A percentile compares a stretch with the other conserved stretches of the same genome.
Conservation (phyloP, 2,888 invertebrate genomes). For the Pherbina coryleti region DNA sequence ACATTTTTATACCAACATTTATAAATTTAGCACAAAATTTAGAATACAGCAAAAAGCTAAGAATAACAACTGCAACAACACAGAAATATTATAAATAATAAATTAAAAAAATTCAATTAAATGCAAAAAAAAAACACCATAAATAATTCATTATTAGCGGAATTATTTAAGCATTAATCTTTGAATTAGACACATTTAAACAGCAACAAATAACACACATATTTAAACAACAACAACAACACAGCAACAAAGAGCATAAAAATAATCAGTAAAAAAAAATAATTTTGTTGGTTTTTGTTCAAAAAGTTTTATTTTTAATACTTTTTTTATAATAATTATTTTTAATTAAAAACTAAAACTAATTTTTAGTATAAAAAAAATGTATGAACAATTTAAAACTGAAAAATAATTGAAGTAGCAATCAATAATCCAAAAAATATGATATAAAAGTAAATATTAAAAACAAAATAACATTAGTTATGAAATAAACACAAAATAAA, state of each 20-base stretch:
- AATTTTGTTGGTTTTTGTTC: conserved; percentile 43
- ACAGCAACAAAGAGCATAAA: conserved; percentile 14
- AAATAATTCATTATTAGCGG: not conserved
- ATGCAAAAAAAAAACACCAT: not conserved
- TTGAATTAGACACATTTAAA: not conserved
- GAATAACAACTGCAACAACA: conserved; percentile 8
- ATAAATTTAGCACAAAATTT: conserved; percentile 4
- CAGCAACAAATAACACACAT: not conserved
- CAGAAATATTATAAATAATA: conserved; percentile 8
- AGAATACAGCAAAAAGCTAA: not conserved
- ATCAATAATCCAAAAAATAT: not conserved
- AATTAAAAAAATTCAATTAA: not conserved
- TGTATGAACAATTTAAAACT: conserved; percentile 48
- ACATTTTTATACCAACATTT: conserved; percentile 19
- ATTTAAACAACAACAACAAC: not conserved
- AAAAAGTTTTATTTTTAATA: conserved; percentile 47
- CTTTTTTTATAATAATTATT: conserved; percentile 42
- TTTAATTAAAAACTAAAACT: conserved; percentile 23
- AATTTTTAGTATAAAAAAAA: conserved; percentile 45
- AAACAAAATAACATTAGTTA: too few species aligned
- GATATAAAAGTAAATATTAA: not conserved
- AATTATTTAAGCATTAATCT: not conserved
- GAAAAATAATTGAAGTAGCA: not conserved
- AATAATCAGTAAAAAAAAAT: conserved; percentile 22
- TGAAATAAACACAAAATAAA: too few species aligned